These are phyloP conservation scores for Chaetodon auriga DNA, from an alignment of 2,113 vertebrate species.

Conservation along the genomic window DNA sequence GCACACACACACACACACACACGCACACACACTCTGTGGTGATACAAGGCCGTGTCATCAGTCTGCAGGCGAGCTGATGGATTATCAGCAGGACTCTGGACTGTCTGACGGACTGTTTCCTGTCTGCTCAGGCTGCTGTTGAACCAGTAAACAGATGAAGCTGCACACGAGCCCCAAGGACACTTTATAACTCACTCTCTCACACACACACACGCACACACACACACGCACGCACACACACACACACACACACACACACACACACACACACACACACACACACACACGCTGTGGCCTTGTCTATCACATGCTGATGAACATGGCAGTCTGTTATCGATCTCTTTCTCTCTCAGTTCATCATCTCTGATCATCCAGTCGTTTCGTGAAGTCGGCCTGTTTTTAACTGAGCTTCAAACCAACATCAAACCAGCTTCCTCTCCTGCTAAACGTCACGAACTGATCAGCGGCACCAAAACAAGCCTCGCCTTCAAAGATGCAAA, in stretches of 20 bases:
- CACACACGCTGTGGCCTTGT: slow-evolving; percentile 45
- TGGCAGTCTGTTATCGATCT: slow-evolving; percentile 40
- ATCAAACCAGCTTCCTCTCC: not conserved
- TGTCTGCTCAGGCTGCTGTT: slow-evolving; percentile 36
- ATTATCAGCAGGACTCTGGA: slow-evolving; percentile 30
- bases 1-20: slow-evolving; percentile 40
- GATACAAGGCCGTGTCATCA: slow-evolving; percentile 31
- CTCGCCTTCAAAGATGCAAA: too few relatives aligned
- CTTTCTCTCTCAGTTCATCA: slow-evolving; percentile 14
- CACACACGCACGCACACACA: slow-evolving; percentile 37
- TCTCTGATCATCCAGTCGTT: not conserved
- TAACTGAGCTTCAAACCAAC: not conserved
- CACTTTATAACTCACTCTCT: slow-evolving; percentile 20
- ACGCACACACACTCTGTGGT: slow-evolving; percentile 23
- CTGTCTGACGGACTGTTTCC: slow-evolving; percentile 47
- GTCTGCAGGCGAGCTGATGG: slow-evolving; percentile 48
- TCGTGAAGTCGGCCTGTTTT: not conserved
- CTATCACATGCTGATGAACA: slow-evolving; percentile 32
- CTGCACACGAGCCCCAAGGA: slow-evolving; percentile 47
- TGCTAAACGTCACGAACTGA: too few relatives aligned
- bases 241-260: slow-evolving; percentile 51
- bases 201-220: slow-evolving; percentile 46
- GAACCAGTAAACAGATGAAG: slow-evolving; percentile 60
- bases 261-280: slow-evolving; percentile 48
- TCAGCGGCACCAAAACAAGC: too few relatives aligned